Conservation (phyloP, 2,113 vertebrate species). For the Physeter macrocephalus region DNA sequence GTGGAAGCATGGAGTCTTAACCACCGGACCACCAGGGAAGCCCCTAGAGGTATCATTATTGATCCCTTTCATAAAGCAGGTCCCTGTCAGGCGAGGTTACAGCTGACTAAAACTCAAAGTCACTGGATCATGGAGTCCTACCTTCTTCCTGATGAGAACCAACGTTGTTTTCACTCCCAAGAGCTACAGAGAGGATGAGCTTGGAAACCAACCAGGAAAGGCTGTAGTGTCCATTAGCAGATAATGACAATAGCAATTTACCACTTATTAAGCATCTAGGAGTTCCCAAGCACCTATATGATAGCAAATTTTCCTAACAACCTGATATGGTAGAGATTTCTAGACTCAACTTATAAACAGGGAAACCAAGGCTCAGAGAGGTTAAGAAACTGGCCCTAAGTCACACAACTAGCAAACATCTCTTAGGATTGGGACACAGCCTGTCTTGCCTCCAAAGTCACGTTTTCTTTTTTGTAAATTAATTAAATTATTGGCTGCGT, state of each 20-base stretch:
- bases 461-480: not conserved
- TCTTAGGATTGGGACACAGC: not conserved
- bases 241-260: conserved; percentile 16
- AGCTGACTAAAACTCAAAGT: not conserved
- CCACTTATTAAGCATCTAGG: conserved; percentile 5
- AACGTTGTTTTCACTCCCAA: conserved; percentile 29
- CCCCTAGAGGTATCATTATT: not conserved
- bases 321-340: not conserved
- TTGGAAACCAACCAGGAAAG: conserved; percentile 34
- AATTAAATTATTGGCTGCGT: too few relatives aligned
- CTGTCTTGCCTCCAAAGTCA: not conserved
- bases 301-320: not conserved
- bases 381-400: conserved; percentile 5
- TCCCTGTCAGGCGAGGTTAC: not conserved
- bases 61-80: not conserved
- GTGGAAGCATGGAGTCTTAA: not conserved
- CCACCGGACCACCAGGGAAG: not conserved
- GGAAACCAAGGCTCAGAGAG: conserved; percentile 3
- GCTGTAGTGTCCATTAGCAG: not conserved
- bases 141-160: conserved; percentile 18
- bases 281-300: not conserved
- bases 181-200: conserved; percentile 16
- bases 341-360: conserved; percentile 14
- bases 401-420: conserved; percentile 20
- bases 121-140: not conserved